Percentiles rank a stretch among this genome's conserved stretches.
Conservation (phyloP, 2,888 invertebrate genomes). For the Sceliomorpha sp. region DNA sequence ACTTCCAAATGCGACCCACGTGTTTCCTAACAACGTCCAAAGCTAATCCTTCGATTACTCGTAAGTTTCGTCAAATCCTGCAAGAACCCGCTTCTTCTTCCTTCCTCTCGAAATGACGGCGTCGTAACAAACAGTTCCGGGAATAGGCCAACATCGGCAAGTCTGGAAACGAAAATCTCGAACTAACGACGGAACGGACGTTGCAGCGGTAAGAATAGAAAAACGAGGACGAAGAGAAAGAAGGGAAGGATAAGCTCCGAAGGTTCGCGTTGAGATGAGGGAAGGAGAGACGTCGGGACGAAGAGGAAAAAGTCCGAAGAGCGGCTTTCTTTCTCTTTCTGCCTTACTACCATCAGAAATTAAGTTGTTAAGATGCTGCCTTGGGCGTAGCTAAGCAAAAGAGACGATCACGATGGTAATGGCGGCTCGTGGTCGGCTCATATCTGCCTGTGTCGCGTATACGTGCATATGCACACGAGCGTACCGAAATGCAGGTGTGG, state of each 20-base stretch:
- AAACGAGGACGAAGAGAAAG: slow-evolving; percentile 14
- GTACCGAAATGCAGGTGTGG: slow-evolving; percentile 3
- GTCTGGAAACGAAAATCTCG: slow-evolving; percentile 1
- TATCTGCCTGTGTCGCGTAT: neutral
- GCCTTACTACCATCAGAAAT: slow-evolving; percentile 68
- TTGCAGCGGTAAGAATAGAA: slow-evolving; percentile 18
- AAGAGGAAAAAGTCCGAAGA: slow-evolving; percentile 10
- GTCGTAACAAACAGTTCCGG: slow-evolving; percentile 2
- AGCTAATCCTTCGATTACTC: no score
- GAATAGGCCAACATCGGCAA: neutral
- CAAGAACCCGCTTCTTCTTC: neutral
- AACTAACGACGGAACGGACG: slow-evolving; percentile 11
- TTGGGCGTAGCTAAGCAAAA: slow-evolving; percentile 65
- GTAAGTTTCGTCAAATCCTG: neutral
- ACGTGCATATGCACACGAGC: neutral
- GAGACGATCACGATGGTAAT: slow-evolving; percentile 61
- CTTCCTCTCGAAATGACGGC: neutral
- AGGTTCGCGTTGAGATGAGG: slow-evolving; percentile 14
- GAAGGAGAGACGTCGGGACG: slow-evolving; percentile 16
- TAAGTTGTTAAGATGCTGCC: slow-evolving; percentile 74
- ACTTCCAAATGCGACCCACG: no score
- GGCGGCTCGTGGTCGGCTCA: slow-evolving; percentile 54
- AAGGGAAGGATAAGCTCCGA: slow-evolving; percentile 9
- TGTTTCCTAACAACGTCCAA: no score
- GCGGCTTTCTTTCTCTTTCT: slow-evolving; percentile 9